Evolutionary conservation across 1,140 invertebrate genomes (phyloP), one percentile per base, ranked within the genome.

Genomic region (Centruroides vittatus): DNA sequence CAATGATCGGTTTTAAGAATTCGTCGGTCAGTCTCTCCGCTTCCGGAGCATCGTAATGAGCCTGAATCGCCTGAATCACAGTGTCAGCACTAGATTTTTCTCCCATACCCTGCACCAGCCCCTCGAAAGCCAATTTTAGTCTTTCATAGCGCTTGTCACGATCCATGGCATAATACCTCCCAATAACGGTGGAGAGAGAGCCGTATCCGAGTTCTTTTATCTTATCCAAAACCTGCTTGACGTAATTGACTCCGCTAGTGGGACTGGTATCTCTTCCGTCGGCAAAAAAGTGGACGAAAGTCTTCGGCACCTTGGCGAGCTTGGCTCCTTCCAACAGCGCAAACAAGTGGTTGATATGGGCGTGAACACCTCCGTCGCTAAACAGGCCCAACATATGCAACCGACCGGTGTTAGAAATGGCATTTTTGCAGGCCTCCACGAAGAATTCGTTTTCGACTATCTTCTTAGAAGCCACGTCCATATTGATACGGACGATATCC

Each of bases 161-260:
- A 68, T 78, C 77, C 77, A 78, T 78, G 9, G 78, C 77, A 67
- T 79, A 78, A 66, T 79, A 78, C 34, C 78, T 68, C 3, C 77
- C 77, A 56, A 68, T 71, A 62, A 80, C 70, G n/a, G 73, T 75
- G 9, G 72, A 67, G 34, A 80, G 61, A 54, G 70, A 67, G 12
- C 78, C 78, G 61, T 77, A 78, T n/a, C 59, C 54, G 11, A 69
- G 47, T 54, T 61, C 55, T 56, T 64, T 66, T 1, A 59, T 49
- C 51, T 65, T 64, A 47, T 67, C 66, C 3, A 69, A 47, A 58
- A 68, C 59, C 47, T 71, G 59, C 58, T 70, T 55, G 11, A 70
- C 59, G 58, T 66, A 71, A 47, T 23, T 64, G 1, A 62, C 60
- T 61, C 70, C 78, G 63, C 72, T 75, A 3, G 72, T 77, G 7